Evolutionary conservation across 2,113 vertebrate genomes (phyloP), one percentile per base, ranked within the genome.

Genomic region (Centropristis striata): DNA sequence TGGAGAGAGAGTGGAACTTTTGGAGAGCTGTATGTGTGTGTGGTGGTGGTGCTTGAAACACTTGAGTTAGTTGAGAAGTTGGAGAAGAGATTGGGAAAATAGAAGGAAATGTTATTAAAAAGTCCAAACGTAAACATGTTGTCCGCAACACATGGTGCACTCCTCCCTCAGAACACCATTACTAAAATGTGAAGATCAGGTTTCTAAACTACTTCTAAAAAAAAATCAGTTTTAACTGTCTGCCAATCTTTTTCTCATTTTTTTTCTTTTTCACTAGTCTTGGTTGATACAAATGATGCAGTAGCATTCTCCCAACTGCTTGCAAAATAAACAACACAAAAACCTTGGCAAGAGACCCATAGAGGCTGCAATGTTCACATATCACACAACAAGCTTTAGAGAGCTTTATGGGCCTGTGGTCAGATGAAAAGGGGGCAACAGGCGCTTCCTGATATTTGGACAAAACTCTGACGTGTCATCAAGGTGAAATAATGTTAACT

Each of bases 81-180:
- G 55, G 50, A 51, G 53, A 59, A 27, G 54, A 85, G 68, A 85
- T 80, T 72, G 47, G 32, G 0, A 57, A 75, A 69, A 76, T 63
- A 27, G n/a, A 61, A 66, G 16, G 25, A 61, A 42, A 69, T 50
- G 39, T 32, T 39, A 63, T 16, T 59, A 39, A 39, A 4, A 64
- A 64, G 18, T 77, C 50, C 47, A 73, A 36, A 37, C 6, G 13
- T 37, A 73, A 78, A 80, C 27, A 75, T 53, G 1, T 75, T 54
- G 47, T 10, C 49, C 67, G 23, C 37, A 65, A 10, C 67, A 47
- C 25, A 60, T 54, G 70, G 71, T 78, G 61, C 73, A 58, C 36
- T 61, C 16, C 53, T 46, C 27, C 23, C 11, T 39, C 32, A 23
- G 12, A 42, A 49, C 2, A 18, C 78, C 59, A 5, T 60, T 36